These are phyloP conservation scores for Ammospiza nelsoni DNA, from an alignment of 2,113 vertebrate species.

Conservation along the genomic window DNA sequence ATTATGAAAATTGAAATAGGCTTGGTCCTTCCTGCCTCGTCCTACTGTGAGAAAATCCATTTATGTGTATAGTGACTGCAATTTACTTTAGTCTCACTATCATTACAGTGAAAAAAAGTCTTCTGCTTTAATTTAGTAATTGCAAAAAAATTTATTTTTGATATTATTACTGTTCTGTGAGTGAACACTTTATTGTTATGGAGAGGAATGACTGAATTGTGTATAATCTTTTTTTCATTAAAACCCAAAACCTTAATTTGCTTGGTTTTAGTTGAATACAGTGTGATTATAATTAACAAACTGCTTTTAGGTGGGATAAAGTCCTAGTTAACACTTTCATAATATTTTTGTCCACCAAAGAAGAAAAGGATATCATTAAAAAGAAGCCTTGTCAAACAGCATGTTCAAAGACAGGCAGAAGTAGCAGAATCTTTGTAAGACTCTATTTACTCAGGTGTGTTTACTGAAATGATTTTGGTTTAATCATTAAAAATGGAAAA, in stretches of 20 bases:
- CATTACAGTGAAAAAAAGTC: not conserved
- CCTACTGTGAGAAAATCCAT: not conserved
- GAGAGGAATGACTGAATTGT: not conserved
- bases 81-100: not conserved
- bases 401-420: not conserved
- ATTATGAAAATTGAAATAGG: not conserved
- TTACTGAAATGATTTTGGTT: conserved; percentile 5
- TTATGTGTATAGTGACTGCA: not conserved
- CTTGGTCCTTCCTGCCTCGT: not conserved
- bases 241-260: not conserved
- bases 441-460: not conserved
- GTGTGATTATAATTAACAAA: not conserved
- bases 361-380: not conserved
- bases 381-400: not conserved
- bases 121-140: not conserved
- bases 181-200: not conserved
- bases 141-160: not conserved
- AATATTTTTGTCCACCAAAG: not conserved
- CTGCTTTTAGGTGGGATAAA: not conserved
- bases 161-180: not conserved
- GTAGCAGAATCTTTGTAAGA: not conserved
- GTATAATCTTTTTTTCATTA: rapidly evolving
- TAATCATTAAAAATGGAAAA: conserved; percentile 26
- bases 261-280: not conserved
- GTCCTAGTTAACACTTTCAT: not conserved